A percentile compares a stretch with the other conserved stretches of the same genome.
Conservation (phyloP, 2,888 invertebrate genomes). For the Cordylochernes scorpioides region DNA sequence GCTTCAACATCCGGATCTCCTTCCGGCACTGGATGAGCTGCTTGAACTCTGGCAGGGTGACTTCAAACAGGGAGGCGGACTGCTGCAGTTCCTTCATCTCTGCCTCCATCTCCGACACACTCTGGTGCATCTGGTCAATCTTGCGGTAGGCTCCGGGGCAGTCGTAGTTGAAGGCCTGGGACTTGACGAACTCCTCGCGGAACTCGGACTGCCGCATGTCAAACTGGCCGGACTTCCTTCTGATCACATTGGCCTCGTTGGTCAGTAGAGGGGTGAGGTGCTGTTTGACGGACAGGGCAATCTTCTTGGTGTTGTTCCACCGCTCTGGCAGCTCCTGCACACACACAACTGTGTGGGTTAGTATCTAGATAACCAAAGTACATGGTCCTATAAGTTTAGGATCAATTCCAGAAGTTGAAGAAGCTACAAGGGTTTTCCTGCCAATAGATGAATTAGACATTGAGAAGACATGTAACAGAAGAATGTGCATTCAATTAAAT, state of each 20-base stretch:
- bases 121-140: constrained; percentile 45
- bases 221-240: constrained; percentile 57
- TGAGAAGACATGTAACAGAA: not conserved
- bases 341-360: constrained; percentile 17
- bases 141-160: constrained; percentile 44
- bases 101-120: constrained; percentile 48
- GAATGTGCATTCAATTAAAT: no score
- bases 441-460: not conserved
- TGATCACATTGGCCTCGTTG: constrained; percentile 65
- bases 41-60: constrained; percentile 78
- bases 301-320: constrained; percentile 80
- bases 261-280: constrained; percentile 84
- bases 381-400: not conserved
- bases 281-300: constrained; percentile 66
- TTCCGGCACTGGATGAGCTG: constrained; percentile 66
- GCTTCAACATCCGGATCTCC: constrained; percentile 46
- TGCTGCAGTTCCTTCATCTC: constrained; percentile 63
- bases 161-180: constrained; percentile 40
- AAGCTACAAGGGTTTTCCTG: no score
- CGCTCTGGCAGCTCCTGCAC: constrained; percentile 68
- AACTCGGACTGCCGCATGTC: constrained; percentile 56
- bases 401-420: no score
- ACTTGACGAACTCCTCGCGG: constrained; percentile 50
- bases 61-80: constrained; percentile 78
- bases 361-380: not conserved